phyloP scores from a whole-genome alignment of 2,113 vertebrate genomes.

The Paracanthobrama guichenoti region DNA sequence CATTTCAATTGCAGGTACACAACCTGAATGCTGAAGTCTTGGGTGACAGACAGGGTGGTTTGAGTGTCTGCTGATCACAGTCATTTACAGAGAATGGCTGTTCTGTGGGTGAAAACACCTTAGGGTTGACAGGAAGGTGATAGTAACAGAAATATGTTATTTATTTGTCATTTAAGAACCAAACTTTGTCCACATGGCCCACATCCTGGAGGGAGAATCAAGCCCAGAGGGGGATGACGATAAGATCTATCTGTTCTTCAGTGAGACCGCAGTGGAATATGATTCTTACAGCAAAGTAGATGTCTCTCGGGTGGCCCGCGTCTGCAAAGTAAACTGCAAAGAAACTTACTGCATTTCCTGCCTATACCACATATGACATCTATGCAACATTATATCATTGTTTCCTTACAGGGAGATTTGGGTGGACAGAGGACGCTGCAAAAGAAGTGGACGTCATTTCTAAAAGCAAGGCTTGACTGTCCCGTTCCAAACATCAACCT shows the following conservation, averaged over 20 bases:
- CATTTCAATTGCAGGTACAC: too few species aligned
- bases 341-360: not conserved
- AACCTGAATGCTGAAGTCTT: too few species aligned
- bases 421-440: slow-evolving; percentile 77
- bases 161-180: slow-evolving; percentile 73
- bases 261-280: slow-evolving; percentile 79
- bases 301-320: slow-evolving; percentile 79
- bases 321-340: slow-evolving; percentile 75
- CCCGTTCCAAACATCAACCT: slow-evolving; percentile 71
- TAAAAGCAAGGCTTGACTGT: slow-evolving; percentile 78
- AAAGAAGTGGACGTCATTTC: slow-evolving; percentile 79
- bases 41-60: not conserved
- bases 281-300: slow-evolving; percentile 78
- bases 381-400: not conserved
- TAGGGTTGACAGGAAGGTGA: not conserved
- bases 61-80: not conserved
- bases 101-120: not conserved
- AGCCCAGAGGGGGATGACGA: slow-evolving; percentile 74
- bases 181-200: slow-evolving; percentile 77
- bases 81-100: not conserved
- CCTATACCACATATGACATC: not conserved
- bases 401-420: slow-evolving; percentile 71
- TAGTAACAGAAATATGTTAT: not conserved
- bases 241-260: slow-evolving; percentile 86
- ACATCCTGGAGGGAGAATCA: slow-evolving; percentile 71